Base-by-base conservation (phyloP, 2,113 vertebrate genomes). In the Rhinichthys klamathensis region DNA sequence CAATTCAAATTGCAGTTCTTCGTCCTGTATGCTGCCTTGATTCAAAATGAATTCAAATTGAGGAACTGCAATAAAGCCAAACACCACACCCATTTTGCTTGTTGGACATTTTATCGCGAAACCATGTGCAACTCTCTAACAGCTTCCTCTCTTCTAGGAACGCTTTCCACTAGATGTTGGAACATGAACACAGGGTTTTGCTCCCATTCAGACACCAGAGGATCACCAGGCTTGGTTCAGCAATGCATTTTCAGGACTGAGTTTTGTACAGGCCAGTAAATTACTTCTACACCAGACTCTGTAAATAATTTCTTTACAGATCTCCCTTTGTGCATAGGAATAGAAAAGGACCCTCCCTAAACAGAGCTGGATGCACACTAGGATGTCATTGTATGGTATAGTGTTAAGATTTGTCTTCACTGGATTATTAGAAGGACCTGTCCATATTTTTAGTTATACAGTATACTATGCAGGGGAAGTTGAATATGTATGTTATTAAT, bases 401-500 rank as follows among this genome's bases (percentile, higher is more conserved):
- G 13, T 32, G 16, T 69, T 69, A 38, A 69, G 65, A 69, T 21
- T 69, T 38, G 65, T 38, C 65, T 69, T 69, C 65, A 38, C 3
- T 21, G 8, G 65, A 21, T 69, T 21, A 35, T 44, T 72, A 72
- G 23, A 41, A 13, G 38, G 41, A 73, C 23, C 41, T 73, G 70
- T 25, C 70, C 41, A 73, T 73, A 46, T 75, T 49, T 49, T 30
- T 75, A 32, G n/a, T 75, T 15, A 16, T 18, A n/a, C 6, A 6
- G 41, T 49, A 6, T 25, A 49, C 6, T 15, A 44, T 10, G 5
- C 0, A 3, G 30, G 11, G 10, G 9, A 82, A 38, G 32, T 56
- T 79, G 65, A 83, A 83, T 74, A 87, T 87, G 73, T 74, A 85
- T 84, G 73, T 67, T 51, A 72, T 78, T 41, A 56, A 84, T 74